Evolutionary conservation across 2,797 vertebrate genomes (phyloP), one percentile per base, ranked within the genome.

Genomic region (Poecilia wingei): DNA sequence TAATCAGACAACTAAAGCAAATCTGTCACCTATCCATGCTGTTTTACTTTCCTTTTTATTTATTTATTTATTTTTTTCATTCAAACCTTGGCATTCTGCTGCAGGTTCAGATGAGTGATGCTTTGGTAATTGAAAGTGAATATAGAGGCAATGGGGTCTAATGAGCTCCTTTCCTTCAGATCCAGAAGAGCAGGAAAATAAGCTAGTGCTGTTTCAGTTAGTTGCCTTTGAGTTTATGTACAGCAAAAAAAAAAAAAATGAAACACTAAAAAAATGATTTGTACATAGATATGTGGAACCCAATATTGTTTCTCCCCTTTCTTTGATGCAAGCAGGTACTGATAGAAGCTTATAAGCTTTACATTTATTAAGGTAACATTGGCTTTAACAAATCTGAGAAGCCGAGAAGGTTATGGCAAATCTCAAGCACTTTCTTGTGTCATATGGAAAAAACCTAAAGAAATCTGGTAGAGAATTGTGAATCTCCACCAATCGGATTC

Each of bases 71-170:
- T 12, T 51, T 74, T 2, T 39, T 57, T 83, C 46, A 53, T 16
- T 41, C 31, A 28, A 53, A 84, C 71, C 45, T 57, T 75, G 61
- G 7, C 25, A 33, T 76, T 76, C 46, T 9, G 3, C 74, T 47
- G 41, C 64, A 72, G 55, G 57, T 75, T 79, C 39, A 70, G 31
- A 79, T 79, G 59, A 83, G 45, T 72, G 79, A 86, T 75, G 76
- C 72, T 59, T 64, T 3, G 20, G 76, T 86, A 86, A 87, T 78
- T 78, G 80, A 78, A 84, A 78, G 78, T 77, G 45, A 86, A 57
- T 18, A 12, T 12, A 81, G 33, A 72, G 79, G 75, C 51, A 86
- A 71, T 41, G 1, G 53, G 74, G 74, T 70, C 74, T 85, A 84
- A 91, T 89, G 74, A 87, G 77, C 76, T 6, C 25, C 66, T 31